Evolutionary conservation across 2,797 vertebrate species (phyloP).

Genomic region (Huso huso): DNA sequence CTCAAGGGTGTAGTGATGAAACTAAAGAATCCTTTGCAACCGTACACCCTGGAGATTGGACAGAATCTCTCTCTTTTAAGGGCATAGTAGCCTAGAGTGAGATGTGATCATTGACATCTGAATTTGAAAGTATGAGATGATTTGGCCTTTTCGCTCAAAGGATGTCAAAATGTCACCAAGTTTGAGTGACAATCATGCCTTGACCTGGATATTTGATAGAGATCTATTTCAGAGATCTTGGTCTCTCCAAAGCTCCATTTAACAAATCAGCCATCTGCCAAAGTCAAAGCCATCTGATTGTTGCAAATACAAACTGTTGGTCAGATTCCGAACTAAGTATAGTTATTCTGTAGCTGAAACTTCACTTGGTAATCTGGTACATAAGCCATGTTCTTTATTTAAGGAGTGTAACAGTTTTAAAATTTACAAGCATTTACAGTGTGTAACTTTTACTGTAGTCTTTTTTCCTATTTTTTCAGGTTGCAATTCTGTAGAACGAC

Average conservation of each 20-base stretch:
- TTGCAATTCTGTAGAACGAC: no score
- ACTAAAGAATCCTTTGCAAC: slow-evolving; percentile 58
- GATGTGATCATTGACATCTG: slow-evolving; percentile 40
- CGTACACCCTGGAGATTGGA: slow-evolving; percentile 45
- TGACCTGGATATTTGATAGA: slow-evolving; percentile 10
- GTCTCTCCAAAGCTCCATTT: slow-evolving; percentile 33
- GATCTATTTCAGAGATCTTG: slow-evolving; percentile 12
- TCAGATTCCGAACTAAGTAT: no score
- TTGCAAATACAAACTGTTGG: no score
- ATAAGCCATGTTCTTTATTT: no score
- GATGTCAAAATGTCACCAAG: slow-evolving; percentile 11
- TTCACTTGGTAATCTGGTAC: no score
- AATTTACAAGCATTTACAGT: no score
- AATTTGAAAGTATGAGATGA: slow-evolving; percentile 41
- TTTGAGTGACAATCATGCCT: slow-evolving; percentile 8
- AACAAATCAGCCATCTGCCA: slow-evolving; percentile 36
- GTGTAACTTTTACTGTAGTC: no score
- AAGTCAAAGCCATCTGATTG: slow-evolving; percentile 11
- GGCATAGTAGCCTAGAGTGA: slow-evolving; percentile 21
- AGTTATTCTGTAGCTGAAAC: no score
- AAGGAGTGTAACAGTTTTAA: no score
- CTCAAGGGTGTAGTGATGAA: slow-evolving; percentile 53
- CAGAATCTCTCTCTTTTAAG: slow-evolving; percentile 12
- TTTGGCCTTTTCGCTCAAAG: slow-evolving; percentile 34
- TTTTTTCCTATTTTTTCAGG: no score